Percentiles rank a stretch among this genome's conserved stretches.
Evolutionary conservation across 2,113 vertebrate species (phyloP).

Genomic region (Pollachius pollachius): DNA sequence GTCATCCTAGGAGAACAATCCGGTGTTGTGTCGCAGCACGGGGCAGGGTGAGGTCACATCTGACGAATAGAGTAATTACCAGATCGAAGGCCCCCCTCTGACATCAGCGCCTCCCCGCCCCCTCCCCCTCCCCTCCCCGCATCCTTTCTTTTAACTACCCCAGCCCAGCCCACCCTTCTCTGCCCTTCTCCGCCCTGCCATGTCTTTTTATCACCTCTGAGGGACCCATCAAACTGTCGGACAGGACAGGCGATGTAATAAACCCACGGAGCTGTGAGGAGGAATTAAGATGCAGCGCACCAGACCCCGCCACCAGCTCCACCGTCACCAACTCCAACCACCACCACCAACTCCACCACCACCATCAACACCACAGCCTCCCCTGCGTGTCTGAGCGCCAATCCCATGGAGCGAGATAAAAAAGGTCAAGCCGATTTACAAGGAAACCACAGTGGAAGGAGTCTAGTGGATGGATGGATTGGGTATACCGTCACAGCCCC

Average conservation of each 20-base stretch:
- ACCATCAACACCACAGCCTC: not conserved
- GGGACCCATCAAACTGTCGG: constrained; percentile 50
- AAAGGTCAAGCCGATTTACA: constrained; percentile 73
- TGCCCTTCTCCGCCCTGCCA: constrained; percentile 1
- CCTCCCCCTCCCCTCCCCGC: not conserved
- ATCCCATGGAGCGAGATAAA: not conserved
- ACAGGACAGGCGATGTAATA: constrained; percentile 27
- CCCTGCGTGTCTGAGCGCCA: not conserved
- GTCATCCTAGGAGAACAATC: constrained; percentile 53
- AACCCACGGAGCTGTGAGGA: constrained; percentile 30
- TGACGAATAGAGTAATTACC: constrained; percentile 48
- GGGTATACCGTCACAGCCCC: not conserved
- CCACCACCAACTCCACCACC: too few species aligned
- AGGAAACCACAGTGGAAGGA: constrained; percentile 51
- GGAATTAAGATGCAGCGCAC: constrained; percentile 34
- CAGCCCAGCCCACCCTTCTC: constrained; percentile 2
- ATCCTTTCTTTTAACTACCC: not conserved
- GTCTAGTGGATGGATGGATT: not conserved
- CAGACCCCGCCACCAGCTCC: not conserved
- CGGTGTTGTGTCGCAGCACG: constrained; percentile 21
- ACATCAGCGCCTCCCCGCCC: constrained; percentile 23
- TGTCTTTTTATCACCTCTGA: constrained; percentile 35
- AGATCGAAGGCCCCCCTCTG: constrained; percentile 18
- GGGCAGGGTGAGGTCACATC: constrained; percentile 19
- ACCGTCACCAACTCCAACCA: not conserved